Percentiles rank a stretch among this genome's conserved stretches.
Conservation (phyloP, 2,797 vertebrate genomes). For the Phrynocephalus forsythii region DNA sequence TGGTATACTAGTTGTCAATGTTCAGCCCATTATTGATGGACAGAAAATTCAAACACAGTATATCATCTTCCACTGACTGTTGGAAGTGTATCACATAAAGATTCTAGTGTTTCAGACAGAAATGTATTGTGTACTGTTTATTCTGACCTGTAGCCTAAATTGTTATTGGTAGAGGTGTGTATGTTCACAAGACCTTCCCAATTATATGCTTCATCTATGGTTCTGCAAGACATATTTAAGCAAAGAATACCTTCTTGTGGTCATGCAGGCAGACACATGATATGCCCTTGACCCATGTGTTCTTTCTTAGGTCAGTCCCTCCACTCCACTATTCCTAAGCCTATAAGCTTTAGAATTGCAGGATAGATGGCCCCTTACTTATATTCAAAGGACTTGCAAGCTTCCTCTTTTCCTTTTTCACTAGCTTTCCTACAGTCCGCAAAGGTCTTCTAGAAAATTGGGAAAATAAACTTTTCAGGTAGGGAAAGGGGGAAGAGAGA, state of each 20-base stretch:
- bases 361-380: slow-evolving; percentile 26
- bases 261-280: neutral
- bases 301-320: neutral
- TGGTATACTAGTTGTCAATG: neutral
- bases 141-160: neutral
- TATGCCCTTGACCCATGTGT: neutral
- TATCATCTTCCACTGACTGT: neutral
- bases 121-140: no score
- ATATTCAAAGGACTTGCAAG: slow-evolving; percentile 38
- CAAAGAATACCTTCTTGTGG: neutral
- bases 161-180: neutral
- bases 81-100: neutral
- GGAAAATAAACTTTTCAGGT: slow-evolving; percentile 8
- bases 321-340: slow-evolving; percentile 38
- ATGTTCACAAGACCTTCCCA: neutral
- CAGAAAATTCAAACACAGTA: neutral
- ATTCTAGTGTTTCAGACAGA: neutral
- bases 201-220: neutral
- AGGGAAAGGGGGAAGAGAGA: neutral
- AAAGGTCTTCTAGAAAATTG: slow-evolving; percentile 30
- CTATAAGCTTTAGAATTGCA: slow-evolving; percentile 2
- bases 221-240: neutral
- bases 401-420: slow-evolving; percentile 52
- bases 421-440: slow-evolving; percentile 32
- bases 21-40: neutral